Base-by-base conservation (phyloP, 2,888 invertebrate species). In the Orthonychiurus folsomi region DNA sequence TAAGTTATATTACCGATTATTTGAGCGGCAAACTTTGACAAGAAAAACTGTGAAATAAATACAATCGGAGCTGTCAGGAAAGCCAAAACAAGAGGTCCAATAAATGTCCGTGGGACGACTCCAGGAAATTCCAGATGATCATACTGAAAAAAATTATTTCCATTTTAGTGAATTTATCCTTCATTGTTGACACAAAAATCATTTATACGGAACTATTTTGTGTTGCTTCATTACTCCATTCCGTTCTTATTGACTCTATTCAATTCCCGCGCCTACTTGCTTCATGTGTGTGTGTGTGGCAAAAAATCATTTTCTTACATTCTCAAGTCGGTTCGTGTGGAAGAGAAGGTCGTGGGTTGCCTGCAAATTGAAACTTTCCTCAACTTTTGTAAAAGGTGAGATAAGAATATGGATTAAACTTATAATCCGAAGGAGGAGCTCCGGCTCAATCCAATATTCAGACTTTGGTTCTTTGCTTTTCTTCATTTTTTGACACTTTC, bases 351-450 rank as follows among this genome's bases (percentile, higher is more conserved):
- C 99, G 80, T 99, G 99, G 78, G 89, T 88, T 24, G 99, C 97
- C 81, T 99, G 99, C 63, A 96, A 81, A 80, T 96, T 97, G 78
- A 99, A 99, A 79, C 96, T 97, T 81, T 99, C 99, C 80, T 99
- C 99, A 59, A 99, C 99, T 86, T 99, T 97, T 2, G 95, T 96
- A 77, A 88, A 96, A 60, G 97, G 97, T 75, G 94, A 93, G 73
- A 89, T 82, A 67, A 92, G 77, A 63, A 95, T 80, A 78, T 93
- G 90, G 73, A 87, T 83, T 73, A 74, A 27, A 53, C 73, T 69
- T 25, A 72, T 68, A 15, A 69, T 28, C 24, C 70, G 26, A 2
- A 72, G 59, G 24, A 71, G 60, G 15, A 70, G 62, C 61, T 72
- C 72, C 1, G 67, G 68, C 20, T 27, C 52, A n/a, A n/a, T n/a